Percentiles rank a stretch among this genome's conserved stretches.
Evolutionary conservation across 2,797 vertebrate species (phyloP).

Genomic region (Pseudocheirus occidentalis): DNA sequence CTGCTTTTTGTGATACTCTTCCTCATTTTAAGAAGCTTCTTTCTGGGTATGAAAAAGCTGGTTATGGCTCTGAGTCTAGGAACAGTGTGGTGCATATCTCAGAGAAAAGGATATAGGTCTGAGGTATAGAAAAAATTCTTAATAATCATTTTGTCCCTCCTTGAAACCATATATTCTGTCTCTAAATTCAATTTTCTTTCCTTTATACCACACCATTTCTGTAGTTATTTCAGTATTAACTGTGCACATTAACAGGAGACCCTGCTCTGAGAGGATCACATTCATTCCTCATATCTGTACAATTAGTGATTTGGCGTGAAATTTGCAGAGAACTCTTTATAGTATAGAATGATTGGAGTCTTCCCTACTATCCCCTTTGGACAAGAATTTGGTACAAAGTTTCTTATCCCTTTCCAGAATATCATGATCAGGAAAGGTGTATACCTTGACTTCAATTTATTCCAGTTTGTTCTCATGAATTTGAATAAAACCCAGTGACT

Average conservation of each 20-base stretch:
- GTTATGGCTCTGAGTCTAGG: background rate
- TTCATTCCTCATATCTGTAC: background rate
- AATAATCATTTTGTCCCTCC: background rate
- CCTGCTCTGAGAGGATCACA: background rate
- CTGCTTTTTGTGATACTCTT: background rate
- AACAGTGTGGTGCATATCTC: background rate
- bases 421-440: background rate
- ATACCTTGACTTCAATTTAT: background rate
- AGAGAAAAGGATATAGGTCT: background rate
- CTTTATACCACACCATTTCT: background rate
- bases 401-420: background rate
- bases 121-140: background rate
- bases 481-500: background rate
- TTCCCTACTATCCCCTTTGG: background rate
- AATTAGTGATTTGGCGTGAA: background rate
- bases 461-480: background rate
- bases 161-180: background rate
- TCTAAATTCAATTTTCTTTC: background rate
- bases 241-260: background rate
- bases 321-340: background rate
- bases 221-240: no score
- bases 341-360: background rate
- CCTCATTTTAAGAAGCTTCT: background rate
- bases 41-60: background rate
- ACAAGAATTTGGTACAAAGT: background rate